phyloP scores from a whole-genome alignment of 2,113 vertebrate genomes.

The Todiramphus saurophagus region DNA sequence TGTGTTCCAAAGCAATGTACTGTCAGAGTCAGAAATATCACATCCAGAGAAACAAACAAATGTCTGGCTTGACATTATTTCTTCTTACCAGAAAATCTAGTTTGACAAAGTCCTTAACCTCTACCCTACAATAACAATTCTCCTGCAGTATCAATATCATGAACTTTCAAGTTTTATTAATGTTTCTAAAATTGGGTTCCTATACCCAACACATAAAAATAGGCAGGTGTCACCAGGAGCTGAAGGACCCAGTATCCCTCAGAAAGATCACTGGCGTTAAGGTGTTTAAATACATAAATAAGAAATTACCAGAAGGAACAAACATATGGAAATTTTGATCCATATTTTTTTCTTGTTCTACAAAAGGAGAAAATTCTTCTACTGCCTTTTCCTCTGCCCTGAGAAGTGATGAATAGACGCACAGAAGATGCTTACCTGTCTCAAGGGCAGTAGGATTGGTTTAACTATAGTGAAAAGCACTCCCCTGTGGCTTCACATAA shows the following conservation, averaged over 20 bases:
- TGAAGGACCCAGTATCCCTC: background rate
- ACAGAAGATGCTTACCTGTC: too few relatives aligned
- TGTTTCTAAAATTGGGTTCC: background rate
- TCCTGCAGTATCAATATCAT: background rate
- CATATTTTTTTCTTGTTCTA: background rate
- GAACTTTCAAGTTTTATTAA: background rate
- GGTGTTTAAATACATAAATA: background rate
- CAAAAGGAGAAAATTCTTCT: background rate
- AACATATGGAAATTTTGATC: background rate
- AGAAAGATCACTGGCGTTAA: background rate
- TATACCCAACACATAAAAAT: background rate
- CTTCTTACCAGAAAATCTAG: background rate
- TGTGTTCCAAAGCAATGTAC: background rate
- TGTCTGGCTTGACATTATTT: background rate
- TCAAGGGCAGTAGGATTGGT: background rate
- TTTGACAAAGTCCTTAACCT: background rate
- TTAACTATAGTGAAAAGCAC: background rate
- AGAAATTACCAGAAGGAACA: background rate
- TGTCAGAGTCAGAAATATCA: background rate
- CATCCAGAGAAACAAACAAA: background rate
- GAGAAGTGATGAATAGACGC: background rate
- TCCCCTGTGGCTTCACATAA: background rate
- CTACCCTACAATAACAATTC: background rate
- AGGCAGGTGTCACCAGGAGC: background rate
- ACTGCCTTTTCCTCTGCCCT: background rate